Base-by-base conservation (phyloP, 2,888 invertebrate species). In the Dryobota labecula region DNA sequence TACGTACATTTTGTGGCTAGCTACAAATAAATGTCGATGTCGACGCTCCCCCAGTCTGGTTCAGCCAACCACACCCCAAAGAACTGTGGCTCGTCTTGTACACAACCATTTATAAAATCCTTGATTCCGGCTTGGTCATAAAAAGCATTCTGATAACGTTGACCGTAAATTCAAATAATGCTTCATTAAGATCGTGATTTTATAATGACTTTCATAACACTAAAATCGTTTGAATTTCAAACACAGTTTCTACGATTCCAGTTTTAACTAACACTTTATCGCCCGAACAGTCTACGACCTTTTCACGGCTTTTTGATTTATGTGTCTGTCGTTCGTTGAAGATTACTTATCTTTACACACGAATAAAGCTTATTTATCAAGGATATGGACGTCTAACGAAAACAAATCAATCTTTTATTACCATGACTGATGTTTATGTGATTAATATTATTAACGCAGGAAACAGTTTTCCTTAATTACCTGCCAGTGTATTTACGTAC, bases 261-360 rank as follows among this genome's bases (percentile, higher is more conserved):
- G 79, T 83, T 70, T 65, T 80, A 85, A 83, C 78, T 81, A 83
- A 73, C 80, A 80, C 78, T 90, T 90, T 89, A 90, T 90, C 87
- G 85, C 74, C 54, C 75, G 75, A 62, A 61, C 76, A 76, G 73
- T 78, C 75, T 88, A 84, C 88, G 90, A 91, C 91, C 92, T 92
- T 92, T 94, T 92, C 93, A 94, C 92, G 90, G 92, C 91, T 91
- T 92, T 92, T 92, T 94, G 94, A 94, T 94, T 95, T 94, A 94
- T 93, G 91, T 87, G 86, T 89, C 89, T 91, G 92, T 92, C 91
- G 85, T 90, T 87, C 87, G 87, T 91, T 91, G 89, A 89, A 91
- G 91, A 92, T 92, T 92, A 91, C 91, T 89, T 94, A 94, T 94
- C 94, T 88, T 85, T 89, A 89, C 88, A 85, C 87, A 90, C 88